Evolutionary conservation across 2,797 vertebrate species (phyloP).

Genomic region (Otolemur crassicaudatus): DNA sequence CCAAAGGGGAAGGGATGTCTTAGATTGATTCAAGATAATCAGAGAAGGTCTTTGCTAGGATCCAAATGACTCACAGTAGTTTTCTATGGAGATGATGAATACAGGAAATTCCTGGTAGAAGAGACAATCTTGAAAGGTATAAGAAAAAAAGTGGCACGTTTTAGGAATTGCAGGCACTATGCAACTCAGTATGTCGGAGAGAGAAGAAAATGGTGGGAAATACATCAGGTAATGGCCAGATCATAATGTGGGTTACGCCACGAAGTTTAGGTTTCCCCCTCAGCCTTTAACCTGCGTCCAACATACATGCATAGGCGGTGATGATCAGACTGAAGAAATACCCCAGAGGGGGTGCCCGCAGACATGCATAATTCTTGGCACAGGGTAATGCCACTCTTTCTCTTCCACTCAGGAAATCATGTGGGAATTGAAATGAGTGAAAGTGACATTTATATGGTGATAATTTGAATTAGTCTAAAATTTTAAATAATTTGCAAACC

Average conservation of each 20-base stretch:
- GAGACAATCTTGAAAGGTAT: neutral
- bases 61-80: accelerated
- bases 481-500: conserved; percentile 41
- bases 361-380: neutral
- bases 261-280: neutral
- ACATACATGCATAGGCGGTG: accelerated
- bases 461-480: conserved; percentile 5
- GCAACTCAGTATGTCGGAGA: neutral
- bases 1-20: neutral
- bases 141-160: neutral
- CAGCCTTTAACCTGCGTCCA: neutral
- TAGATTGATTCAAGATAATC: too few relatives aligned
- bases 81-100: neutral
- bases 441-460: neutral
- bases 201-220: neutral
- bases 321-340: neutral
- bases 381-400: neutral
- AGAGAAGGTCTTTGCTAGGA: neutral
- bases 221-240: neutral
- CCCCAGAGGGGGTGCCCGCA: neutral
- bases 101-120: neutral
- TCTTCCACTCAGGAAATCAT: neutral
- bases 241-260: accelerated
- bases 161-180: neutral
- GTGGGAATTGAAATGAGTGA: neutral